Evolutionary conservation across 2,113 vertebrate genomes (phyloP).

Genomic region (Entelurus aequoreus): DNA sequence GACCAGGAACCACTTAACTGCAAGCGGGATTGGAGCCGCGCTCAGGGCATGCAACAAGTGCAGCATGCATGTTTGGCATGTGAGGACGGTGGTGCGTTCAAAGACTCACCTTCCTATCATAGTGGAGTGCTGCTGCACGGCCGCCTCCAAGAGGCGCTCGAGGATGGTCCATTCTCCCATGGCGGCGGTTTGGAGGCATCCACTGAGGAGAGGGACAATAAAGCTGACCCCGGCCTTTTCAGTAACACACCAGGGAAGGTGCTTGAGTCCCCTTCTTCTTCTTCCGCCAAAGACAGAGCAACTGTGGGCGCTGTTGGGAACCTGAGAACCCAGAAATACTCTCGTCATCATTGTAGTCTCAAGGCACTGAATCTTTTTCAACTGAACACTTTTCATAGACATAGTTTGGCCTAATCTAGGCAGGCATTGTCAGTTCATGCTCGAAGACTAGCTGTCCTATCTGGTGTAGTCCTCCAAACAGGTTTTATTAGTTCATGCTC

Average conservation of each 20-base stretch:
- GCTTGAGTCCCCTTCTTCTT: slow-evolving; percentile 28
- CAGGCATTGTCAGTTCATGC: too few relatives aligned
- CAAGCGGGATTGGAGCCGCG: slow-evolving; percentile 3
- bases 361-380: background rate
- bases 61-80: background rate
- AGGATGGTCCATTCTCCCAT: slow-evolving; percentile 99
- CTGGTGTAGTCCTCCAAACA: too few relatives aligned
- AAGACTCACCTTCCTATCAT: slow-evolving; percentile 95
- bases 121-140: slow-evolving; percentile 98
- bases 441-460: too few relatives aligned
- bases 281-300: slow-evolving; percentile 27
- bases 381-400: too few relatives aligned
- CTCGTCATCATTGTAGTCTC: slow-evolving; percentile 10
- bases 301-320: slow-evolving; percentile 16
- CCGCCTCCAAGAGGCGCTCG: slow-evolving; percentile 97
- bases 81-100: background rate
- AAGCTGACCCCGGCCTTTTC: slow-evolving; percentile 14
- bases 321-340: slow-evolving; percentile 9
- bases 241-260: slow-evolving; percentile 9
- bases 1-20: slow-evolving; percentile 37
- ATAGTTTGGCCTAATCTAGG: too few relatives aligned
- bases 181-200: slow-evolving; percentile 67
- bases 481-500: too few relatives aligned
- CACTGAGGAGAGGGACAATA: slow-evolving; percentile 39
- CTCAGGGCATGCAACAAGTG: slow-evolving; percentile 7